Evolutionary conservation across 2,113 vertebrate genomes (phyloP), one percentile per base, ranked within the genome.

Genomic region (Corydoras maculifer): DNA sequence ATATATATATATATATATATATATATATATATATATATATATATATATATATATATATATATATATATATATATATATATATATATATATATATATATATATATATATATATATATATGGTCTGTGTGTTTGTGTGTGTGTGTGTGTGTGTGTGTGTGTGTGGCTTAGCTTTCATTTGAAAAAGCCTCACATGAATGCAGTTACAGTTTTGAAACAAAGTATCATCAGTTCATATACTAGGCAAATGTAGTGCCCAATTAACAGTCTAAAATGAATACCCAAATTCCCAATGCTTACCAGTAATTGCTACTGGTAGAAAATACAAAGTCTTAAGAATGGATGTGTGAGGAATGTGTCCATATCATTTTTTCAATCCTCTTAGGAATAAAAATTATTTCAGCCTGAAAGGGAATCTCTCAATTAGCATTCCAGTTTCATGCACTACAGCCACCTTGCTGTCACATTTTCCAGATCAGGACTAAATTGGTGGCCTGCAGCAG

Each of bases 341-440:
- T 43, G 35, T 43, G 35, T 43, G 35, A 43, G 4, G 35, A 25
- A 25, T 25, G 18, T 25, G 18, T 25, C 53, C 14, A 4, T 55
- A 9, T 62, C 8, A 29, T 0, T 35, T 30, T 15, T 50, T 69
- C 2, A 18, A 49, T 59, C 13, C 18, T 32, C 10, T 10, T 29
- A 9, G 7, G 14, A 60, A 72, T 32, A 29, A 48, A 48, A 57
- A 53, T 9, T 35, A 9, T 55, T 64, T 72, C 49, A 30, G 32
- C 69, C 13, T 43, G 61, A 62, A 69, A 65, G 15, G 14, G 5
- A 31, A 48, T 50, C 74, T 78, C 70, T 62, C 77, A 73, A 66
- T 78, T 78, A 78, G 70, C 66, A 75, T 75, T 75, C 77, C 15
- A 65, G 67, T 18, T 72, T 69, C 58, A 58, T 73, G 68, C 66